phyloP scores from a whole-genome alignment of 2,113 vertebrate species.

The Myiozetetes cayanensis region DNA sequence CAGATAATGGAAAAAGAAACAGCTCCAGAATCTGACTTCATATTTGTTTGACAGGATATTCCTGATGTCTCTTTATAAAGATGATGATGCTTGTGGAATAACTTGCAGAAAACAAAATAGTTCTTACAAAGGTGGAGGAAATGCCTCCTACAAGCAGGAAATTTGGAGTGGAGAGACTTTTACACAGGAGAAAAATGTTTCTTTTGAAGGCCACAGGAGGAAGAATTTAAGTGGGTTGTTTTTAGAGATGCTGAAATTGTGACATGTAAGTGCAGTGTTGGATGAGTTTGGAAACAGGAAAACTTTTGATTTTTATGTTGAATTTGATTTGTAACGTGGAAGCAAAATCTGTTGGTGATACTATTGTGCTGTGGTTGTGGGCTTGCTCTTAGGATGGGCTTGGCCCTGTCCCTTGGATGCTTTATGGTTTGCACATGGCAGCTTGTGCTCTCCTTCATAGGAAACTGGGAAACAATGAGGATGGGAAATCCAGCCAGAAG shows the following conservation, averaged over 20 bases:
- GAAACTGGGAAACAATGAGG: not conserved
- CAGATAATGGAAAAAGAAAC: not conserved
- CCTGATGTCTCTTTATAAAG: not conserved
- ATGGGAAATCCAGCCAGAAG: not conserved
- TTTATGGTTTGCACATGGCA: constrained; percentile 37
- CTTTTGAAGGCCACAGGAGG: not conserved
- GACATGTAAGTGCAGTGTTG: not conserved
- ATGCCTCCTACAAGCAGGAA: not conserved
- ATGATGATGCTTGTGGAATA: not conserved
- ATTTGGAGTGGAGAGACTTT: not conserved
- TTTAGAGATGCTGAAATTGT: constrained; percentile 5
- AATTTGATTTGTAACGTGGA: not conserved
- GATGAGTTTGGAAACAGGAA: constrained; percentile 22
- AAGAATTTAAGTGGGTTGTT: not conserved
- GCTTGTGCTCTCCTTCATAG: not conserved
- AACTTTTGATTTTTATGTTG: constrained; percentile 27
- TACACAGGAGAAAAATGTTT: not conserved
- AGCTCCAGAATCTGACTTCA: not conserved
- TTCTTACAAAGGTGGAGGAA: not conserved
- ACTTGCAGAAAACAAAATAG: not conserved
- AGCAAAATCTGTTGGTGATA: not conserved
- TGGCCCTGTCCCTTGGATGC: not conserved
- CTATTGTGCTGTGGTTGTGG: not conserved
- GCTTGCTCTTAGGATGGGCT: not conserved
- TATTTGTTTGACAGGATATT: not conserved